These are phyloP conservation scores for Hyperoplus lanceolatus DNA, from an alignment of 2,797 vertebrate genomes.

Conservation along the genomic window DNA sequence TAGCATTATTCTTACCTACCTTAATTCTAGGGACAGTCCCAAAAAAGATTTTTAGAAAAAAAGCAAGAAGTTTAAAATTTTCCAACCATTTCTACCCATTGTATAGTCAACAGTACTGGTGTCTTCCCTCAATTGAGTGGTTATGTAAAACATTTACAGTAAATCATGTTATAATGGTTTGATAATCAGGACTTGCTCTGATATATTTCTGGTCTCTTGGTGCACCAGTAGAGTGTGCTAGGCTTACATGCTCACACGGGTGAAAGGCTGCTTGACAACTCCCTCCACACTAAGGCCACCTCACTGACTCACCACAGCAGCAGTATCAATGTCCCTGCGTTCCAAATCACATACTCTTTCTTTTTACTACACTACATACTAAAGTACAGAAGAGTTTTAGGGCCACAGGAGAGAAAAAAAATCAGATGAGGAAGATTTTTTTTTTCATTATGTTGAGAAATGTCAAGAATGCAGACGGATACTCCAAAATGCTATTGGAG, in stretches of 20 bases:
- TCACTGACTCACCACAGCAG: not conserved
- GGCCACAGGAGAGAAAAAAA: too few relatives aligned
- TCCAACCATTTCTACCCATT: not conserved
- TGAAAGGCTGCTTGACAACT: conserved; percentile 30
- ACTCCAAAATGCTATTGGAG: too few relatives aligned
- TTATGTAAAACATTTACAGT: not conserved
- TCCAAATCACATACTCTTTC: too few relatives aligned
- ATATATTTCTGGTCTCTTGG: conserved; percentile 18
- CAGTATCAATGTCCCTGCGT: not conserved
- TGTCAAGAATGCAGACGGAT: too few relatives aligned
- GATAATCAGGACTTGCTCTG: not conserved
- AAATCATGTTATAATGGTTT: not conserved
- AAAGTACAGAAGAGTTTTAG: too few relatives aligned
- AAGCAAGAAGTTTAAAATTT: not conserved
- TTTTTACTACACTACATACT: too few relatives aligned
- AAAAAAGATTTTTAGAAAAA: conserved; percentile 15
- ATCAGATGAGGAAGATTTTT: too few relatives aligned
- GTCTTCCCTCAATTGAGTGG: not conserved
- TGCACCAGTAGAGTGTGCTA: conserved; percentile 63
- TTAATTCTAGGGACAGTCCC: conserved; percentile 8
- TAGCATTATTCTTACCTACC: not conserved
- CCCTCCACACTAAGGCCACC: conserved; percentile 11
- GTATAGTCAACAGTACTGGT: not conserved
- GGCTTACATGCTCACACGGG: conserved; percentile 40
- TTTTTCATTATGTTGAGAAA: too few relatives aligned